phyloP scores from a whole-genome alignment of 2,797 vertebrate genomes.

The Girardinus metallicus region DNA sequence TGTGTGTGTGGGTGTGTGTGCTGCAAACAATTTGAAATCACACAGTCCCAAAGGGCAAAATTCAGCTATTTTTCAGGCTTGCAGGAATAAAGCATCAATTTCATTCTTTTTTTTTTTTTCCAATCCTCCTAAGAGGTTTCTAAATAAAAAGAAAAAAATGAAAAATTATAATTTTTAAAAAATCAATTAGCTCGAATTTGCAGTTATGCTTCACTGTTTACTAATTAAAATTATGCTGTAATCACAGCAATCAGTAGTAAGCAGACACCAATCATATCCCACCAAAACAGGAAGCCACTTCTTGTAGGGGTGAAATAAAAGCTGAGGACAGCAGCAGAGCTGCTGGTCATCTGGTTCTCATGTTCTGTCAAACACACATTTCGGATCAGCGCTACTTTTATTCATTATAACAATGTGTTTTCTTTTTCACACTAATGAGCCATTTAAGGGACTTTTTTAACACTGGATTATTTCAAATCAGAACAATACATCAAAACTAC shows the following conservation, averaged over 20 bases:
- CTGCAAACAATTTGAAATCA: background rate
- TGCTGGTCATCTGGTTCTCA: background rate
- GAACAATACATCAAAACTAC: background rate
- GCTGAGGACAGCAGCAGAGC: background rate
- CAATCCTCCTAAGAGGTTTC: background rate
- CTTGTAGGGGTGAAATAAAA: background rate
- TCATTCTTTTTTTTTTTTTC: background rate
- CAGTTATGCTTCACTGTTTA: conserved; percentile 8
- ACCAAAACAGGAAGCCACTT: background rate
- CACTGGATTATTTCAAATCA: background rate
- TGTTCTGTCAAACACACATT: background rate
- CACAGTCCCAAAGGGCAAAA: background rate
- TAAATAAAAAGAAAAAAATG: background rate
- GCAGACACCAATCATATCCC: background rate
- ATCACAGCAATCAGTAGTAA: conserved; percentile 16
- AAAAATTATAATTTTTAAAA: background rate
- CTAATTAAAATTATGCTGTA: conserved; percentile 15
- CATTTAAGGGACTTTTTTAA: background rate
- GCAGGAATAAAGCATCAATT: background rate
- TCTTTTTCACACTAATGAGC: background rate
- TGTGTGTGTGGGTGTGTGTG: too few relatives aligned
- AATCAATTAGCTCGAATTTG: background rate
- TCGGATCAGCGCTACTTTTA: background rate
- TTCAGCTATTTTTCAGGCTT: background rate
- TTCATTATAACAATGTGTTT: background rate